Conservation (phyloP, 2,113 vertebrate genomes). For the Platichthys flesus region DNA sequence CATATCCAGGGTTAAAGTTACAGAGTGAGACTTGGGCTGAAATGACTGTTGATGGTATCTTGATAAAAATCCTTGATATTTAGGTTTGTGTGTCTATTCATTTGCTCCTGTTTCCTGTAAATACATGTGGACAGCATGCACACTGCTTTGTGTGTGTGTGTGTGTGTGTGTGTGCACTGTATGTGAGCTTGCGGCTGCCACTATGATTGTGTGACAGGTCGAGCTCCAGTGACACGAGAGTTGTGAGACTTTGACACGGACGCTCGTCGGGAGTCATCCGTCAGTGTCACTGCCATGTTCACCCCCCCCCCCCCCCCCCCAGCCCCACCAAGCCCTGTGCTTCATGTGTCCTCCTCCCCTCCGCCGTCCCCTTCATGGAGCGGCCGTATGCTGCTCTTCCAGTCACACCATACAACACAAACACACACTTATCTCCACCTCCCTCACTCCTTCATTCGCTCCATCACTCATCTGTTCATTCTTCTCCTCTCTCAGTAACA, state of each 20-base stretch:
- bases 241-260: conserved; percentile 8
- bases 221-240: conserved; percentile 15
- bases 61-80: too few species aligned
- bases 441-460: not conserved
- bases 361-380: too few species aligned
- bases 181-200: too few species aligned
- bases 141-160: conserved; percentile 15
- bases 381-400: too few species aligned
- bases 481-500: conserved; percentile 24
- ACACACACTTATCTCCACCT: not conserved
- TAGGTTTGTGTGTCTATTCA: too few species aligned
- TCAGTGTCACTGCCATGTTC: conserved; percentile 5
- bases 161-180: conserved; percentile 1
- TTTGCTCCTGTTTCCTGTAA: not conserved
- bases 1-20: too few species aligned
- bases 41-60: too few species aligned
- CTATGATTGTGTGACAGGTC: not conserved
- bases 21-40: too few species aligned
- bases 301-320: not conserved
- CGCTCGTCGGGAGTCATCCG: conserved; percentile 38
- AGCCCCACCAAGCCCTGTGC: not conserved
- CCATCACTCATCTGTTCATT: not conserved
- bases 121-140: not conserved
- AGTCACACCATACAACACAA: too few species aligned
- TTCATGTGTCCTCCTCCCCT: too few species aligned